Percentiles rank a stretch among this genome's conserved stretches.
These are phyloP conservation scores for Axea sp. DNA, from an alignment of 2,888 invertebrate genomes.

Conservation along the genomic window DNA sequence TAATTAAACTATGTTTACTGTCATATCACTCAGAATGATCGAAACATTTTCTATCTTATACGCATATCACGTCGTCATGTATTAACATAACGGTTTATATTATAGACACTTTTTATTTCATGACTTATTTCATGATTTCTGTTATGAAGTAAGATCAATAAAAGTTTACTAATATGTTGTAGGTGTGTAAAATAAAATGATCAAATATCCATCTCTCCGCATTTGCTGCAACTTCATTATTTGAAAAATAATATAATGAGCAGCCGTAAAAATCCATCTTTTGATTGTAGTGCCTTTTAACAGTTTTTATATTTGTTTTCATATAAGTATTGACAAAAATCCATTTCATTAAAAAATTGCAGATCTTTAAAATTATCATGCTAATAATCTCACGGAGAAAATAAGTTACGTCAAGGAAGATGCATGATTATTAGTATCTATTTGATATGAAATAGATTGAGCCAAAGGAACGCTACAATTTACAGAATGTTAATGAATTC, in stretches of 20 bases:
- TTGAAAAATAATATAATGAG: conserved; percentile 19
- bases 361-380: too few relatives aligned
- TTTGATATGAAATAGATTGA: too few relatives aligned
- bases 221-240: conserved; percentile 7
- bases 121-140: too few relatives aligned
- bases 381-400: too few relatives aligned
- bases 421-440: too few relatives aligned
- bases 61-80: conserved; percentile 42
- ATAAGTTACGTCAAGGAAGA: too few relatives aligned
- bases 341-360: too few relatives aligned
- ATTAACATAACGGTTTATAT: conserved; percentile 26
- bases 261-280: conserved; percentile 10
- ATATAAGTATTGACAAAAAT: too few relatives aligned
- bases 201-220: background rate
- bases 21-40: conserved; percentile 15
- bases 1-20: conserved; percentile 27
- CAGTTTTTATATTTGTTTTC: conserved; percentile 23
- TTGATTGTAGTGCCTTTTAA: conserved; percentile 55
- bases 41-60: conserved; percentile 17
- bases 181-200: background rate
- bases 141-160: too few relatives aligned
- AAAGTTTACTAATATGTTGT: too few relatives aligned
- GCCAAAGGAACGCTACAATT: too few relatives aligned
- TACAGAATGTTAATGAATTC: too few relatives aligned
- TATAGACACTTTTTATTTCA: conserved; percentile 15